These are phyloP conservation scores for Coreius guichenoti DNA, from an alignment of 2,797 vertebrate species.

Conservation along the genomic window DNA sequence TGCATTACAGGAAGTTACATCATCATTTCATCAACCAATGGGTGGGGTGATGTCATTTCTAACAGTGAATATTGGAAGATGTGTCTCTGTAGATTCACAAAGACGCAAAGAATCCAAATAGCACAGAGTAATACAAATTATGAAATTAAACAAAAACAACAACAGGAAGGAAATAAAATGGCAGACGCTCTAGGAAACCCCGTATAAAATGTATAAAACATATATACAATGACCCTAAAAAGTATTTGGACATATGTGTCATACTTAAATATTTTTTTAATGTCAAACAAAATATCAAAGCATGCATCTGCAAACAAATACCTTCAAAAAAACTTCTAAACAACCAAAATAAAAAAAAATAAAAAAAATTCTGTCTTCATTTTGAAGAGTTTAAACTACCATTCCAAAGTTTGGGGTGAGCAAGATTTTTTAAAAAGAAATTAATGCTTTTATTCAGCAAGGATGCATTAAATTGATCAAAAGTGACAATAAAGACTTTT, in stretches of 20 bases:
- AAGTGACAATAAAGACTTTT: neutral
- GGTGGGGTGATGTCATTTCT: neutral
- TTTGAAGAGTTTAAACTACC: neutral
- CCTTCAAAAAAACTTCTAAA: no score
- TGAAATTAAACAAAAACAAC: neutral
- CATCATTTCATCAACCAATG: slow-evolving; percentile 35
- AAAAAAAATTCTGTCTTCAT: no score
- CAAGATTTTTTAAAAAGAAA: neutral
- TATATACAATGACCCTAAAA: slow-evolving; percentile 1
- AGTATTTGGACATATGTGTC: neutral
- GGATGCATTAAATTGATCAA: neutral
- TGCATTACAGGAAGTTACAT: slow-evolving; percentile 51
- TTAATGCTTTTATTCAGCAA: neutral
- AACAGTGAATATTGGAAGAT: slow-evolving; percentile 13
- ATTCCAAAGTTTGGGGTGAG: neutral
- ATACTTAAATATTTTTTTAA: neutral
- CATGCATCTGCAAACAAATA: neutral
- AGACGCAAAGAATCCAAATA: neutral
- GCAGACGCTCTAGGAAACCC: neutral
- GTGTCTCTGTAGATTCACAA: neutral
- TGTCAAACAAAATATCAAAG: neutral
- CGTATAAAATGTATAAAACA: neutral
- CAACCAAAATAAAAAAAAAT: no score
- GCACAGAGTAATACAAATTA: neutral
- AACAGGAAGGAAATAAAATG: slow-evolving; percentile 3